Conservation (phyloP, 2,888 invertebrate species). For the Eristalis intricaria region DNA sequence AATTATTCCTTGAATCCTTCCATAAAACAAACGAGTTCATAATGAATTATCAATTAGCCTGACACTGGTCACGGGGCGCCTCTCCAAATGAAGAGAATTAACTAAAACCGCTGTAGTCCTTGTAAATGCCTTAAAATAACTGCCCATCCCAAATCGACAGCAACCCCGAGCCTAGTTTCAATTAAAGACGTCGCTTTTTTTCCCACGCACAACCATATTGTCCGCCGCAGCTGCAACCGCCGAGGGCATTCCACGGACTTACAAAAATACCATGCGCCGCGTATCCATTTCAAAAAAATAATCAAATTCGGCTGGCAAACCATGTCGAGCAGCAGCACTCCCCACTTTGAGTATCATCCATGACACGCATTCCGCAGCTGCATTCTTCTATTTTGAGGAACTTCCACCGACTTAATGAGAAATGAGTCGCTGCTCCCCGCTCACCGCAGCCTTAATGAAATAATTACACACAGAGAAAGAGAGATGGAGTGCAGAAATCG, state of each 20-base stretch:
- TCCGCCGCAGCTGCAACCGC: background rate
- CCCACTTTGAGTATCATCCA: background rate
- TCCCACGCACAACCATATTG: background rate
- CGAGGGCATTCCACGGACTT: background rate
- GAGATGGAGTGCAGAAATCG: conserved; percentile 3
- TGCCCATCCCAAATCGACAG: background rate
- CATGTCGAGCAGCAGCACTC: background rate
- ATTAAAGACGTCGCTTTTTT: background rate
- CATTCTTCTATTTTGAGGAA: conserved; percentile 45
- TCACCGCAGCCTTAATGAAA: conserved; percentile 24
- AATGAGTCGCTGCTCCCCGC: conserved; percentile 20
- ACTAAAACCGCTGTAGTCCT: background rate
- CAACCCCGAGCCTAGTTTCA: background rate
- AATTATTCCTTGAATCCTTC: too few relatives aligned
- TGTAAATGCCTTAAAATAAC: background rate
- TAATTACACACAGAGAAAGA: conserved; percentile 14
- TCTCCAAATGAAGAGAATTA: background rate
- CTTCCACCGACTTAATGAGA: conserved; percentile 57
- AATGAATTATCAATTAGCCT: too few relatives aligned
- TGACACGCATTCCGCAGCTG: conserved; percentile 12
- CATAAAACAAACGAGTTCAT: too few relatives aligned
- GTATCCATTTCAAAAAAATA: background rate
- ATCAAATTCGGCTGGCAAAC: background rate
- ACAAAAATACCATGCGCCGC: background rate
- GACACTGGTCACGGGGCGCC: background rate